Evolutionary conservation across 2,113 vertebrate genomes (phyloP).

Genomic region (Dascyllus trimaculatus): DNA sequence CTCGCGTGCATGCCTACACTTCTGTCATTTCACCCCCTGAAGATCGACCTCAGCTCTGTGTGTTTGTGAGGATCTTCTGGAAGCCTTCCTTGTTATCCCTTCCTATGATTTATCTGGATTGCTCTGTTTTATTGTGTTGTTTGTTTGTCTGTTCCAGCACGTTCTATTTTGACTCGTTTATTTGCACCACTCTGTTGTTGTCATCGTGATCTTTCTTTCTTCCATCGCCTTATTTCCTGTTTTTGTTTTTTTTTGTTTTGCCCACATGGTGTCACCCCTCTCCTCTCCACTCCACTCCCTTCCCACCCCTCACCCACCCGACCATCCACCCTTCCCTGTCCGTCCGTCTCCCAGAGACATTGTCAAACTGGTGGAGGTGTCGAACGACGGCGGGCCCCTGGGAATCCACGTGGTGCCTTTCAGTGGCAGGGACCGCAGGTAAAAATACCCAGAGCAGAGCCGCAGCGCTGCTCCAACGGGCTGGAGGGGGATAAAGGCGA

Average conservation of each 20-base stretch:
- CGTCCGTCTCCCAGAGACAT: constrained; percentile 91
- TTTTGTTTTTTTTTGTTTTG: constrained; percentile 46
- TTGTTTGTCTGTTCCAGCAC: constrained; percentile 6
- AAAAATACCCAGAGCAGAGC: constrained; percentile 76
- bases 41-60: not conserved
- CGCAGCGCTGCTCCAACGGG: not conserved
- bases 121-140: constrained; percentile 34
- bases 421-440: constrained; percentile 97
- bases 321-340: not conserved
- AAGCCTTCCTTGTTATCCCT: not conserved
- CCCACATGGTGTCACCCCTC: constrained; percentile 76
- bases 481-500: not conserved
- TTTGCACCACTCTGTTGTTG: constrained; percentile 28
- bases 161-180: constrained; percentile 46
- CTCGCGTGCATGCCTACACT: too few relatives aligned
- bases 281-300: not conserved
- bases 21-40: not conserved
- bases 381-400: constrained; percentile 96
- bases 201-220: constrained; percentile 28
- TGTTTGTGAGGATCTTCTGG: not conserved
- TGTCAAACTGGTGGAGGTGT: constrained; percentile 96
- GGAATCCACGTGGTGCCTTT: constrained; percentile 99
- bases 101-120: constrained; percentile 48
- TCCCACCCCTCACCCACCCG: too few relatives aligned
- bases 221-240: constrained; percentile 57